Base-by-base conservation (phyloP, 2,888 invertebrate genomes). In the Linnaemya vulpina region DNA sequence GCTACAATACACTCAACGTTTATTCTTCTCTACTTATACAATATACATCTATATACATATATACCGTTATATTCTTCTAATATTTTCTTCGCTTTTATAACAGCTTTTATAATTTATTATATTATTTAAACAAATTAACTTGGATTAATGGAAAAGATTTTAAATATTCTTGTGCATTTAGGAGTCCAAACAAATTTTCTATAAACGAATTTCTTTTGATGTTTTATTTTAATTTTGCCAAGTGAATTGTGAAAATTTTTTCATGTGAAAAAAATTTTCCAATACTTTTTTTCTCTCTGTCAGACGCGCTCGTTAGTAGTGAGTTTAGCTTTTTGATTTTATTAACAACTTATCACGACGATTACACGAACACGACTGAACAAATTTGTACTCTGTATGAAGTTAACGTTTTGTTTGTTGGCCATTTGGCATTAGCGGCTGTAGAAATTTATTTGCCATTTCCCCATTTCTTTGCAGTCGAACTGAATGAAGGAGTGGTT, bases 331-430 rank as follows among this genome's bases (percentile, higher is more conserved):
- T 75, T 73, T 65, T 68, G 83, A 85, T 62, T 87, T 60, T 65
- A 74, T 84, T 86, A 87, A 87, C 88, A 88, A 88, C 89, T 89
- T 88, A 87, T 82, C 85, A 90, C 90, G 90, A 91, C 90, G 90
- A 89, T 85, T 85, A 78, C 87, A 90, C 88, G 90, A 90, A 90
- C 89, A 90, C 91, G 91, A 91, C 91, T 91, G 89, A 89, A 83
- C 73, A 82, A 75, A 71, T 75, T 74, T 78, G 51, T 75, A 73
- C 86, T 84, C 84, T 79, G 84, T 60, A 53, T 68, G 49, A 71
- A 80, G 81, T 77, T 81, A 82, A 85, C 78, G 60, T 80, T 67
- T 60, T 80, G 65, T 78, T 79, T 75, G 65, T 78, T 78, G 82
- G 74, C 60, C 70, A 71, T 84, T 68, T 63, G 51, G 5, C 46